Conservation (phyloP, 64 coral and sea anemone genomes). For the Montipora efflorescens region DNA sequence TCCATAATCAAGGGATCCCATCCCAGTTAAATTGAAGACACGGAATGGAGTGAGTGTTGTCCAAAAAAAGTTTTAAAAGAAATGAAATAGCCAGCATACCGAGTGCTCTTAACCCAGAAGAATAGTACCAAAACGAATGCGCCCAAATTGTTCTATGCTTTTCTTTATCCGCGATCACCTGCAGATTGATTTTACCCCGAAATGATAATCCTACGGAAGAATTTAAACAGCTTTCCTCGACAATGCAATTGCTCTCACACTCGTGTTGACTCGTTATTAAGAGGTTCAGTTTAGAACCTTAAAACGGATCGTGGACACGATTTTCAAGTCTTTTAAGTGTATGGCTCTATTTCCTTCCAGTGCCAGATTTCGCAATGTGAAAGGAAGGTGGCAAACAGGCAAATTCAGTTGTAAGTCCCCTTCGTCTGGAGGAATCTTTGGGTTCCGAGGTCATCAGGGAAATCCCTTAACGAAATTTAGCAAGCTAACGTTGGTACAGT, state of each 20-base stretch:
- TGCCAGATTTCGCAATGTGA: too few relatives aligned
- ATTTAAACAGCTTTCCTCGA: slow-evolving; percentile 17
- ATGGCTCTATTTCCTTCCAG: too few relatives aligned
- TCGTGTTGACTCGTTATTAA: not conserved
- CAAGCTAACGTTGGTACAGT: not conserved
- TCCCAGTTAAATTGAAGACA: too few relatives aligned
- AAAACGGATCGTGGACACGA: not conserved
- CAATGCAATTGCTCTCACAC: not conserved
- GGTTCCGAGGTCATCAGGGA: too few relatives aligned
- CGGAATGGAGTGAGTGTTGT: too few relatives aligned
- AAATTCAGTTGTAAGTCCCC: too few relatives aligned
- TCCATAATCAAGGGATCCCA: too few relatives aligned
- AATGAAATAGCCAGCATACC: not conserved
- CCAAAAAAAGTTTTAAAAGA: not conserved
- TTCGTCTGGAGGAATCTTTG: too few relatives aligned
- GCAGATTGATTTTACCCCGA: not conserved
- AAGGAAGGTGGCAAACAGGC: too few relatives aligned
- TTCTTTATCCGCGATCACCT: not conserved
- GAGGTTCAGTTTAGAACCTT: not conserved
- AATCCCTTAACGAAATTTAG: not conserved
- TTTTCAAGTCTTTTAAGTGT: not conserved
- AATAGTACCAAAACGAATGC: not conserved
- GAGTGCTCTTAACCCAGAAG: too few relatives aligned
- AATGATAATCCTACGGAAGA: slow-evolving; percentile 5
- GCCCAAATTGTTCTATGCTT: not conserved